A percentile compares a stretch with the other conserved stretches of the same genome.
phyloP scores from a whole-genome alignment of 2,797 vertebrate genomes.

The Spondyliosoma cantharus region DNA sequence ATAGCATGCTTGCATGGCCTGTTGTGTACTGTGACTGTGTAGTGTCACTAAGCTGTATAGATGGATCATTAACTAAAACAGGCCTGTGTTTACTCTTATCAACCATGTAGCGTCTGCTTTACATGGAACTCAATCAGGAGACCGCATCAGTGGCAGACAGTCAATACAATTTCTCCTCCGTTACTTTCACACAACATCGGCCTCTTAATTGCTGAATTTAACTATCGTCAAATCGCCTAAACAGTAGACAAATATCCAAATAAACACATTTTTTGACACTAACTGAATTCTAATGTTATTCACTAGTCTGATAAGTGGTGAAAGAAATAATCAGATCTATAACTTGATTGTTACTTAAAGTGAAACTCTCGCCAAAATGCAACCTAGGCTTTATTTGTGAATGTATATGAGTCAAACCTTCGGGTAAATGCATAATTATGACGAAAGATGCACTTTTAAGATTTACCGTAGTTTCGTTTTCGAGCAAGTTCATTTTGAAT shows the following conservation, averaged over 20 bases:
- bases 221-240: not conserved
- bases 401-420: too few species aligned
- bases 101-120: constrained; percentile 11
- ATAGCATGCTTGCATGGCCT: not conserved
- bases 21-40: constrained; percentile 13
- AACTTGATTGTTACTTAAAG: not conserved
- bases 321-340: not conserved
- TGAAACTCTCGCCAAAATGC: too few species aligned
- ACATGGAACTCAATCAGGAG: not conserved
- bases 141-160: not conserved
- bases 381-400: too few species aligned
- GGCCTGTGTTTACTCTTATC: constrained; percentile 16
- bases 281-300: not conserved
- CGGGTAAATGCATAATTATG: too few species aligned
- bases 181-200: not conserved
- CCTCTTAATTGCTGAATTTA: not conserved
- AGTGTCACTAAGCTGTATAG: constrained; percentile 22
- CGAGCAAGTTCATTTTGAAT: too few species aligned
- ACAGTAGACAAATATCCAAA: too few species aligned
- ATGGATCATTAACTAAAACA: constrained; percentile 55
- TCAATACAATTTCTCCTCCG: not conserved
- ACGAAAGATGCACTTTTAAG: too few species aligned
- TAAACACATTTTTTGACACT: not conserved
- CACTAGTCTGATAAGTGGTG: too few species aligned
- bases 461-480: too few species aligned